phyloP scores from a whole-genome alignment of 2,113 vertebrate genomes.

The Centrocercus urophasianus region DNA sequence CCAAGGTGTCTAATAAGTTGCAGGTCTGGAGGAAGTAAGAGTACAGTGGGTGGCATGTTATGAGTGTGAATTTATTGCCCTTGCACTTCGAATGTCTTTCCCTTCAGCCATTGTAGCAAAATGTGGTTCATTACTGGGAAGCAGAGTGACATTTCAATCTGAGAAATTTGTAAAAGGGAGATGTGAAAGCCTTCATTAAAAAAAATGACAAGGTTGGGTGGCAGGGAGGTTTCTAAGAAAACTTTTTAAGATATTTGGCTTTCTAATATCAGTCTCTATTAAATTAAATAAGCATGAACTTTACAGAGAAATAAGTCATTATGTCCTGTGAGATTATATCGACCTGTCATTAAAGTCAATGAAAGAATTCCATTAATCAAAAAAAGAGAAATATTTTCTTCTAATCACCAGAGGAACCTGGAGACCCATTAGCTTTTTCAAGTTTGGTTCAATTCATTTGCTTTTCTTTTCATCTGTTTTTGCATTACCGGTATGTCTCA shows the following conservation, averaged over 20 bases:
- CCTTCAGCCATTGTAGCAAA: background rate
- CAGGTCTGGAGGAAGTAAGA: background rate
- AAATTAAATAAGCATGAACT: conserved; percentile 44
- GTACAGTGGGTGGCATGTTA: background rate
- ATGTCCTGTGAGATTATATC: conserved; percentile 27
- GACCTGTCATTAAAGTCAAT: background rate
- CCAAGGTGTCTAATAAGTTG: background rate
- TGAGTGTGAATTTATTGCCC: background rate
- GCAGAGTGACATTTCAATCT: background rate
- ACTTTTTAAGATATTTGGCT: background rate
- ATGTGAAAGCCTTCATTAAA: conserved; percentile 17
- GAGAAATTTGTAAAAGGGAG: background rate
- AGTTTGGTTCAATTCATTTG: conserved; percentile 4
- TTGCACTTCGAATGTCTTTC: background rate
- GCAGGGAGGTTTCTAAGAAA: background rate
- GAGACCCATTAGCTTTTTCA: background rate
- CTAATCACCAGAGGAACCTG: background rate
- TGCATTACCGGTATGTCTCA: background rate
- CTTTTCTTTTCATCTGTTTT: conserved; percentile 33
- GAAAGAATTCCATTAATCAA: conserved; percentile 50
- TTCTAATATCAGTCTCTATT: conserved; percentile 23
- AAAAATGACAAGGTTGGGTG: background rate
- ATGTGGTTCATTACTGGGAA: background rate
- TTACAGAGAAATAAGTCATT: conserved; percentile 29
- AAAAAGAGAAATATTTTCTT: conserved; percentile 52